A percentile compares a stretch with the other conserved stretches of the same genome.
Conservation (phyloP, 2,797 vertebrate genomes). For the Bucorvus abyssinicus region DNA sequence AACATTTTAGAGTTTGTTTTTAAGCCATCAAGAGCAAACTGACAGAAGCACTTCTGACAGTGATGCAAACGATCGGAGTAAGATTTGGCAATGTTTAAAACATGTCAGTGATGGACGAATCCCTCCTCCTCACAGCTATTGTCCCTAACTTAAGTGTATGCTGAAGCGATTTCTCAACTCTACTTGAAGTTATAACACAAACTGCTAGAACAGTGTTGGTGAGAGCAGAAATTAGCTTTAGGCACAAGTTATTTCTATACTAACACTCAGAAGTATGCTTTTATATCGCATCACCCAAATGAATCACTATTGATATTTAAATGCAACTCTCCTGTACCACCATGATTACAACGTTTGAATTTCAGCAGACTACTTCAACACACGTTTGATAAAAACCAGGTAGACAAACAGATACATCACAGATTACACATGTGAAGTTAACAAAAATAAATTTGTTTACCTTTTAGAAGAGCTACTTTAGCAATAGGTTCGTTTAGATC, state of each 20-base stretch:
- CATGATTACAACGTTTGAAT: neutral
- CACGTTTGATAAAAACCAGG: neutral
- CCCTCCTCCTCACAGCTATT: neutral
- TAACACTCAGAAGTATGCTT: neutral
- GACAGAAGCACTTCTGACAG: neutral
- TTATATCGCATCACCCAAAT: neutral
- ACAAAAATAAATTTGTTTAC: slow-evolving; percentile 72
- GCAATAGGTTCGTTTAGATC: slow-evolving; percentile 93
- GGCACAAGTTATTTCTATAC: neutral
- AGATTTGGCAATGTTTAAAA: neutral
- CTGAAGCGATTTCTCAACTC: neutral
- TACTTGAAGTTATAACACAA: neutral
- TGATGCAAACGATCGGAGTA: neutral
- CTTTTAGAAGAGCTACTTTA: slow-evolving; percentile 92
- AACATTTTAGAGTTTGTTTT: neutral
- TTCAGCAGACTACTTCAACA: neutral
- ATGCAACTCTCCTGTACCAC: neutral
- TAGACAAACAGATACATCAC: neutral
- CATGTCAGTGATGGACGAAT: neutral
- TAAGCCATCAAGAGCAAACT: neutral
- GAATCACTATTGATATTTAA: neutral
- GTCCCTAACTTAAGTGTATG: neutral
- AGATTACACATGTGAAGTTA: slow-evolving; percentile 13
- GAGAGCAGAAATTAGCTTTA: neutral
- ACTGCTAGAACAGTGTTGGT: neutral